phyloP scores from a whole-genome alignment of 2,113 vertebrate genomes.

The Indicator indicator region DNA sequence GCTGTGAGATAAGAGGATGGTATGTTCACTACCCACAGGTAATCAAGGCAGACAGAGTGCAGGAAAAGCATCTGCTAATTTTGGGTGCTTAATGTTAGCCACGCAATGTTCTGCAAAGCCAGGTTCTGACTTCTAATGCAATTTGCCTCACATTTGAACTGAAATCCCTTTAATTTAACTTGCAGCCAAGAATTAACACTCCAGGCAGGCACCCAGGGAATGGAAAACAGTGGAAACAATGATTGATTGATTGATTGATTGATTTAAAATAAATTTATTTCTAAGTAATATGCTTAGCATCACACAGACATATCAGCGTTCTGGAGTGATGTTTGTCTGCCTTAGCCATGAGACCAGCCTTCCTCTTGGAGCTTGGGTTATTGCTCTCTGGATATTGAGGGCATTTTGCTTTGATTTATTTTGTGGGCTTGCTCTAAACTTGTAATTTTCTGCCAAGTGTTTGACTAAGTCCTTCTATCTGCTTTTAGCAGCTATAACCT shows the following conservation, averaged over 20 bases:
- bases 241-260: neutral
- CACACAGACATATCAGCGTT: neutral
- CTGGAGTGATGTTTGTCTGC: neutral
- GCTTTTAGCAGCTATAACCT: neutral
- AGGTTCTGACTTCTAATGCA: neutral
- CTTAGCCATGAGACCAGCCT: neutral
- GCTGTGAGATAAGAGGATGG: constrained; percentile 8
- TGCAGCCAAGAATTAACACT: neutral
- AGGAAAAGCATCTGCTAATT: neutral
- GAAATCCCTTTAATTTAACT: neutral
- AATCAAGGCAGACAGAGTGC: neutral
- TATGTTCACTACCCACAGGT: neutral
- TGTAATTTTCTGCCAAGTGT: neutral
- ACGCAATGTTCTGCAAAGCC: neutral
- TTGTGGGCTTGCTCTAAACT: neutral
- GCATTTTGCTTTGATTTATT: neutral
- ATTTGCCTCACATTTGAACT: neutral
- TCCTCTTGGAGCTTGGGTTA: neutral
- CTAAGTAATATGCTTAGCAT: neutral
- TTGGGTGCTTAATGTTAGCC: neutral
- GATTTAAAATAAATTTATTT: neutral
- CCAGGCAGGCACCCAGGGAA: neutral
- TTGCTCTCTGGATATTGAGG: neutral
- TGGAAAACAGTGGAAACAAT: neutral
- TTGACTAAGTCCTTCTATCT: neutral